phyloP scores from a whole-genome alignment of 1,140 invertebrate species.

The Atta cephalotes region DNA sequence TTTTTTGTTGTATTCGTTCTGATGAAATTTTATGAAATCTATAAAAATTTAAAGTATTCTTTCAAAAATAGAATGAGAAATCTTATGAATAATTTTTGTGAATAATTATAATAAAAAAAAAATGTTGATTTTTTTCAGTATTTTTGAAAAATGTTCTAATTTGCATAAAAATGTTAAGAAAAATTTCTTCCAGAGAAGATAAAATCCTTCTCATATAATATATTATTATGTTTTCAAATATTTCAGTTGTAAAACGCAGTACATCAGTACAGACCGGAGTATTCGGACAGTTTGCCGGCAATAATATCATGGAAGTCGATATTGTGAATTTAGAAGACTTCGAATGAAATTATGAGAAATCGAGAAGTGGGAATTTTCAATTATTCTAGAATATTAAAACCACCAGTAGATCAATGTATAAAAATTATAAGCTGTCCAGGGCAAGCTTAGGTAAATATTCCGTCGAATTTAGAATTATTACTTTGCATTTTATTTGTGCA shows the following conservation, averaged over 20 bases:
- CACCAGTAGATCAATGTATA: slow-evolving; percentile 74
- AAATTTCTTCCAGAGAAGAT: neutral
- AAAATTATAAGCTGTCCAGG: slow-evolving; percentile 65
- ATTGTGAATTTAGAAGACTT: slow-evolving; percentile 89
- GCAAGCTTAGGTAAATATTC: slow-evolving; percentile 68
- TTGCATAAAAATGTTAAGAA: too few relatives aligned
- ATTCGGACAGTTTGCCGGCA: slow-evolving; percentile 92
- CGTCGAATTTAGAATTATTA: slow-evolving; percentile 20
- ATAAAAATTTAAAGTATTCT: too few relatives aligned
- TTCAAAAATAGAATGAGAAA: too few relatives aligned
- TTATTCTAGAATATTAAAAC: slow-evolving; percentile 74
- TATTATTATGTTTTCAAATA: slow-evolving; percentile 30
- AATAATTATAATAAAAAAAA: too few relatives aligned
- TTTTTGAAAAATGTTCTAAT: too few relatives aligned
- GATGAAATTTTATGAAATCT: too few relatives aligned
- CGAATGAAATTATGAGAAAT: slow-evolving; percentile 73
- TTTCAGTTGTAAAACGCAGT: slow-evolving; percentile 91
- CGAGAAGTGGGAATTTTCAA: slow-evolving; percentile 66
- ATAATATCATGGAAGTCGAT: slow-evolving; percentile 90
- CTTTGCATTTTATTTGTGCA: neutral
- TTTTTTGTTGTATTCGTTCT: too few relatives aligned
- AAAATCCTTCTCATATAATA: neutral
- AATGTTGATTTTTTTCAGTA: too few relatives aligned
- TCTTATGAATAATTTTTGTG: too few relatives aligned
- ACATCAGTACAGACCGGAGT: slow-evolving; percentile 86